phyloP scores from a whole-genome alignment of 53 echinoderm and acorn worm species.

The Hippasteria phrygiana region DNA sequence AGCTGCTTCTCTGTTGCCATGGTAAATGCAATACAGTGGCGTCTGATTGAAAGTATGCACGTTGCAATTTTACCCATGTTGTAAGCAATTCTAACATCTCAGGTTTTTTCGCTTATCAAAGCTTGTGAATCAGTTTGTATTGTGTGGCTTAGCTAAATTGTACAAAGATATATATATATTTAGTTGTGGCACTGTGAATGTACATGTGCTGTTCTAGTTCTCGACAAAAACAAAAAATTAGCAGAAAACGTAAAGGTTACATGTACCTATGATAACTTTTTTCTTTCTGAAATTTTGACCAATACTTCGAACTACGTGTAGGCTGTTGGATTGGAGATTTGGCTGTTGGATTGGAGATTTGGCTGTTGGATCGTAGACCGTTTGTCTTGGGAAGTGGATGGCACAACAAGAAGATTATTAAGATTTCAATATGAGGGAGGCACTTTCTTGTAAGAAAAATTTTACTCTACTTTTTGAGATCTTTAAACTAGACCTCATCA shows the following conservation, averaged over 20 bases:
- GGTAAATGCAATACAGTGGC: not conserved
- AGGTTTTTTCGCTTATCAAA: constrained; percentile 26
- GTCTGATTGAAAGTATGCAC: not conserved
- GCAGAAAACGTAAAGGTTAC: too few relatives aligned
- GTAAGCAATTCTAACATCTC: constrained; percentile 57
- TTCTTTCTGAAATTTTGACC: not conserved
- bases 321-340: not conserved
- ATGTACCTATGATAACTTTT: not conserved
- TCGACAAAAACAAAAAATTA: not conserved
- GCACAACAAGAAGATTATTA: not conserved
- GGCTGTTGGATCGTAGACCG: too few relatives aligned
- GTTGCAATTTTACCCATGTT: not conserved
- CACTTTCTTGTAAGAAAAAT: not conserved
- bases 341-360: not conserved
- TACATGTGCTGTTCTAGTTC: constrained; percentile 21
- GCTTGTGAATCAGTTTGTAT: constrained; percentile 9
- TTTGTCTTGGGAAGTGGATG: too few relatives aligned
- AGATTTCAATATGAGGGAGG: not conserved
- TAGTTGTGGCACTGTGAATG: constrained; percentile 14
- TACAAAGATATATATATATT: not conserved
- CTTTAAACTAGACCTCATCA: not conserved
- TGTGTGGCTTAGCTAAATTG: not conserved
- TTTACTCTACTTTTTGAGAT: not conserved
- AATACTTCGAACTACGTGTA: not conserved
- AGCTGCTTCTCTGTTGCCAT: not conserved